Percentiles rank a stretch among this genome's conserved stretches.
Evolutionary conservation across 2,797 vertebrate species (phyloP).

Genomic region (Halcyon badia): DNA sequence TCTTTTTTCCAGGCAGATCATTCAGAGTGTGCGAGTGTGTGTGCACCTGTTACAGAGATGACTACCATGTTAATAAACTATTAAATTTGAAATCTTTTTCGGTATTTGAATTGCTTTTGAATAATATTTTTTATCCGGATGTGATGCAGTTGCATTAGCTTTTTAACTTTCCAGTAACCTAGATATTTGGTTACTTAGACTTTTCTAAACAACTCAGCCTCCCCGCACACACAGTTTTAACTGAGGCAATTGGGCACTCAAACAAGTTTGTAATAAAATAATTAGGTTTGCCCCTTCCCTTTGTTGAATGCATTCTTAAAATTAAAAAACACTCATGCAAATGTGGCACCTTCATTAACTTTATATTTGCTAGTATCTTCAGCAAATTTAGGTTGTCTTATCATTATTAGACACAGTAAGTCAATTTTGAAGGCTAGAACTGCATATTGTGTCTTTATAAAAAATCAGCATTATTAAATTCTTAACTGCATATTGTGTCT

Average conservation of each 20-base stretch:
- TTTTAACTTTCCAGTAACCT: slow-evolving; percentile 82
- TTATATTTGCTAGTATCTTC: slow-evolving; percentile 58
- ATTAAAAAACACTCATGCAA: slow-evolving; percentile 55
- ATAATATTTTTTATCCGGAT: slow-evolving; percentile 85
- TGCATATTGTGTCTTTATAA: slow-evolving; percentile 57
- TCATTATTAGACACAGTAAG: slow-evolving; percentile 57
- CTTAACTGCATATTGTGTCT: slow-evolving; percentile 60
- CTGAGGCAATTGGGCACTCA: slow-evolving; percentile 75
- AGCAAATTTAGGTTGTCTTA: slow-evolving; percentile 65
- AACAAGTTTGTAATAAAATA: slow-evolving; percentile 72
- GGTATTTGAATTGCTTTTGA: slow-evolving; percentile 87
- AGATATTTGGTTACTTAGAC: slow-evolving; percentile 77
- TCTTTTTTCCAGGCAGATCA: slow-evolving; percentile 82
- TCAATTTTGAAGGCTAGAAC: slow-evolving; percentile 61
- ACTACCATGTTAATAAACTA: slow-evolving; percentile 99
- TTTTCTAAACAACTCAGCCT: slow-evolving; percentile 79
- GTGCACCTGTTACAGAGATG: slow-evolving; percentile 93
- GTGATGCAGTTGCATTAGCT: slow-evolving; percentile 83
- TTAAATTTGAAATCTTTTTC: slow-evolving; percentile 90
- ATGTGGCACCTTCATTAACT: slow-evolving; percentile 72
- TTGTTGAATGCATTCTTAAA: slow-evolving; percentile 57
- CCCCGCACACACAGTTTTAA: slow-evolving; percentile 73
- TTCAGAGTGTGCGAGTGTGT: slow-evolving; percentile 88
- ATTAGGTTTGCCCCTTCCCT: slow-evolving; percentile 55
- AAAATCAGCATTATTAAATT: slow-evolving; percentile 61